phyloP scores from a whole-genome alignment of 2,888 invertebrate genomes.

The Noctua janthe region DNA sequence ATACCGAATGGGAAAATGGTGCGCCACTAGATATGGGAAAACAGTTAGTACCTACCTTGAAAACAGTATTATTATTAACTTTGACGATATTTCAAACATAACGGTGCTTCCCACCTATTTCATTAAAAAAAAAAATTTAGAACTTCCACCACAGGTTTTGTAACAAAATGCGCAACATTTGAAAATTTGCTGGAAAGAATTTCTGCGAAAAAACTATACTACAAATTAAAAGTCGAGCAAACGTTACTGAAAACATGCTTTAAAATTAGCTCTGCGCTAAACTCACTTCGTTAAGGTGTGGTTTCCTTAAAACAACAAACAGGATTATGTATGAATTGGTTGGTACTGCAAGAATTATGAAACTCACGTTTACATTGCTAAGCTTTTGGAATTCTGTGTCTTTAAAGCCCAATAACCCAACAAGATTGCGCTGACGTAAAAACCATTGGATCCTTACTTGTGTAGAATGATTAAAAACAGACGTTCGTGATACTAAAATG shows the following conservation, averaged over 20 bases:
- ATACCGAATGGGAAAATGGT: background rate
- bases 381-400: background rate
- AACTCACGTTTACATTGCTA: slow-evolving; percentile 8
- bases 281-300: background rate
- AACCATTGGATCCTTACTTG: slow-evolving; percentile 1
- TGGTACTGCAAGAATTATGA: background rate
- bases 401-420: slow-evolving; percentile 6
- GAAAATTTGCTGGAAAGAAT: background rate
- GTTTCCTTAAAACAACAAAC: slow-evolving; percentile 6
- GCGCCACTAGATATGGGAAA: background rate
- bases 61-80: background rate
- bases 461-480: slow-evolving; percentile 13
- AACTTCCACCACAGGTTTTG: background rate
- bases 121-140: background rate
- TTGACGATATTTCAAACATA: background rate
- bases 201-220: background rate
- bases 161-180: background rate
- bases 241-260: slow-evolving; percentile 1
- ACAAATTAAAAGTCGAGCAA: background rate
- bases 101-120: background rate
- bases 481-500: slow-evolving; percentile 32
- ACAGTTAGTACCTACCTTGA: background rate
- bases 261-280: background rate
- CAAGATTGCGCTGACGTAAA: slow-evolving; percentile 20
- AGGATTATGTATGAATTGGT: slow-evolving; percentile 4